phyloP scores from a whole-genome alignment of 2,888 invertebrate genomes.

The Clanis bilineata region DNA sequence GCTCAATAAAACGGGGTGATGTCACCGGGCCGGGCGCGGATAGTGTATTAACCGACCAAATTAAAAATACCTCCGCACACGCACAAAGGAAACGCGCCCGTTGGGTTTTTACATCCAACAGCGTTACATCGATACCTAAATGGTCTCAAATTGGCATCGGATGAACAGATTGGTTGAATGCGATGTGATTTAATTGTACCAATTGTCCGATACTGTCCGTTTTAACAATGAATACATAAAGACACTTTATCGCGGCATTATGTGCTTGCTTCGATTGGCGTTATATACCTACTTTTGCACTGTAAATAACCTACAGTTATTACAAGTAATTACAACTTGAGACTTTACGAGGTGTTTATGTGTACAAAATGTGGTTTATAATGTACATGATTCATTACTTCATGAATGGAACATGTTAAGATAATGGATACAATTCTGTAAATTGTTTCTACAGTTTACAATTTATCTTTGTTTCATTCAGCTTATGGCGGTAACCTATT shows the following conservation, averaged over 20 bases:
- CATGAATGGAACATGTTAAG: no score
- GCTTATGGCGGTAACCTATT: no score
- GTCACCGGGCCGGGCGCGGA: constrained; percentile 65
- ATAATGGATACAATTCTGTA: no score
- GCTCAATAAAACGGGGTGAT: constrained; percentile 62
- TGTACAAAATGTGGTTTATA: neutral
- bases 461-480: no score
- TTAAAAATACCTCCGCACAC: constrained; percentile 23
- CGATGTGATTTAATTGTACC: constrained; percentile 11
- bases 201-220: constrained; percentile 5
- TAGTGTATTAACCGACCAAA: constrained; percentile 54
- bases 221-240: constrained; percentile 1
- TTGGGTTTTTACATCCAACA: neutral
- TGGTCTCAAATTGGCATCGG: constrained; percentile 8
- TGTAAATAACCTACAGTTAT: neutral
- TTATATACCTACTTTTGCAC: neutral
- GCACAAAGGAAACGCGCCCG: constrained; percentile 5
- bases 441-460: no score
- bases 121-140: neutral
- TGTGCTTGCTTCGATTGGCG: neutral
- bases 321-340: neutral
- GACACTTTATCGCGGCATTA: no score
- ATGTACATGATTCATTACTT: neutral
- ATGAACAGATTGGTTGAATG: constrained; percentile 11
- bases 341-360: neutral